Evolutionary conservation across 2,888 invertebrate species (phyloP), one percentile per base, ranked within the genome.

Genomic region (Drosophila atroscutellata): DNA sequence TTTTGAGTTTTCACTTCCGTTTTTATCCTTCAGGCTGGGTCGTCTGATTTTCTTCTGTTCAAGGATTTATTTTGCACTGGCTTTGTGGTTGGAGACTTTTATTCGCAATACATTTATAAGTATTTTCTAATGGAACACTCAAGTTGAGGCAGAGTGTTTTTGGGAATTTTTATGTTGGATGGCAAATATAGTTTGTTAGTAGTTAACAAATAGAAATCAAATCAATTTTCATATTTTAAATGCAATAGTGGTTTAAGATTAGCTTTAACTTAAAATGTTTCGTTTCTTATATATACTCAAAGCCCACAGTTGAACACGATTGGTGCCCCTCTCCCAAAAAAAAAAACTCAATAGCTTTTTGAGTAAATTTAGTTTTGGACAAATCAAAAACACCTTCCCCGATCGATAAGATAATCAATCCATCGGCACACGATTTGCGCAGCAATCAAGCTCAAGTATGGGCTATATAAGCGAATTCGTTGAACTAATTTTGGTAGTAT

Each of bases 61-160:
- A 62, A 70, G 75, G 88, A 87, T 77, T 85, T 87, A 81, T 75
- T 80, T 63, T 47, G 49, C 76, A 60, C 59, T 63, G 60, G 57
- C 79, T 67, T 71, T 69, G 69, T 61, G 55, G 24, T 64, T 20
- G 15, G 8, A 37, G 42, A 15, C 34, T 32, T 45, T 30, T 11
- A 50, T 57, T 30, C 28, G 34, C 47, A 20, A 20, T 49, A 37
- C 54, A 67, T 54, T 56, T n/a, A n/a, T 20, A 67, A 56, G 20
- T 49, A 69, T 56, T 56, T 66, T 34, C 26, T 37, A 54, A 55
- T 56, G 36, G 26, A 26, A 24, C 45, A 6, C 24, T 20, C 15
- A 36, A 32, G 36, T 32, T 32, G 34, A 13, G 13, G 3, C 26
- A 0, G 20, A 39, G 20, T 30, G 26, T 24, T 47, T 32, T 32